These are phyloP conservation scores for Limosa lapponica DNA, from an alignment of 2,797 vertebrate genomes.

Conservation along the genomic window DNA sequence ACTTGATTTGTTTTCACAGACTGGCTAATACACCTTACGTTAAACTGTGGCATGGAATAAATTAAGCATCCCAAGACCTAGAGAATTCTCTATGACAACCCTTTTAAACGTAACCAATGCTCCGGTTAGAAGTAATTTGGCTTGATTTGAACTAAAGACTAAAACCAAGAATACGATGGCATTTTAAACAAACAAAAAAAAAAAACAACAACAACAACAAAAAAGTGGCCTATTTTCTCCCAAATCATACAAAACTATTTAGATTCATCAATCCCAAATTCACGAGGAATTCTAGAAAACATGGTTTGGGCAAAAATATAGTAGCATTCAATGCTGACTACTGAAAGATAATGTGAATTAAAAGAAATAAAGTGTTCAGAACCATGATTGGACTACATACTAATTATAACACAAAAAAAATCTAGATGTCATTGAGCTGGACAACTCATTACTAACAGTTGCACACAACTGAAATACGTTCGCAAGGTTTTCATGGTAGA, in stretches of 20 bases:
- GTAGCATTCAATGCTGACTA: neutral
- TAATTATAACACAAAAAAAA: neutral
- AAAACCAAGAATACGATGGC: neutral
- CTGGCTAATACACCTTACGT: neutral
- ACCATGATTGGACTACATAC: neutral
- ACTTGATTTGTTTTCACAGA: neutral
- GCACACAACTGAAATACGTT: neutral
- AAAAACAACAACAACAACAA: neutral
- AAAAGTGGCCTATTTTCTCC: neutral
- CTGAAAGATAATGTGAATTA: neutral
- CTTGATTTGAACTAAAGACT: neutral
- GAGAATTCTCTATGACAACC: neutral
- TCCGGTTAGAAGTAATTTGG: neutral
- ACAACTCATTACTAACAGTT: neutral
- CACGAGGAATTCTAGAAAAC: neutral
- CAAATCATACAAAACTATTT: neutral
- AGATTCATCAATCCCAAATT: neutral
- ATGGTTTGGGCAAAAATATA: neutral
- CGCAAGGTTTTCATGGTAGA: neutral
- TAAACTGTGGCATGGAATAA: neutral
- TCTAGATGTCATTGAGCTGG: neutral
- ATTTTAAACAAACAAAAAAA: neutral
- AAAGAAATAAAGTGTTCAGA: neutral
- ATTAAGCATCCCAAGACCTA: neutral
- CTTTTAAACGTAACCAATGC: neutral